Percentiles rank a stretch among this genome's conserved stretches.
Evolutionary conservation across 2,888 invertebrate genomes (phyloP).

Genomic region (Drosophila mettleri): DNA sequence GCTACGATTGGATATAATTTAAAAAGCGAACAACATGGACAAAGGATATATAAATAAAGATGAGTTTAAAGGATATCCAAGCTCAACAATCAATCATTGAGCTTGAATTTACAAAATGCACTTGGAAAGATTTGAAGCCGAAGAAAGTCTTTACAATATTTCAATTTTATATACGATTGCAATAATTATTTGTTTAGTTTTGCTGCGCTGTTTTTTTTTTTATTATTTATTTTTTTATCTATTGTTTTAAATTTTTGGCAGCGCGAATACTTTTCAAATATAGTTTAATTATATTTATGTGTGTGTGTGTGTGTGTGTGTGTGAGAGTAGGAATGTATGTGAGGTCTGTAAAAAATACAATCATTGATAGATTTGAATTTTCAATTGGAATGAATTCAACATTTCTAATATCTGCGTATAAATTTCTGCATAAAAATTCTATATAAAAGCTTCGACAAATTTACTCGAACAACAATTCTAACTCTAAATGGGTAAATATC

Average conservation of each 20-base stretch:
- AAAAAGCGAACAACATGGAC: slow-evolving; percentile 45
- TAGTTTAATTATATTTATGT: slow-evolving; percentile 20
- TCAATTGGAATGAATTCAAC: too few species aligned
- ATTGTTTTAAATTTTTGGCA: slow-evolving; percentile 5
- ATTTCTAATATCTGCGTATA: too few species aligned
- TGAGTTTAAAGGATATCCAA: slow-evolving; percentile 27
- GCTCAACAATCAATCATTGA: slow-evolving; percentile 21
- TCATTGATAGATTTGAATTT: not conserved
- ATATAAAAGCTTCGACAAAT: not conserved
- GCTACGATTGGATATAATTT: slow-evolving; percentile 54
- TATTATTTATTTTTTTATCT: not conserved
- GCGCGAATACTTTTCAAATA: slow-evolving; percentile 15
- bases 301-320: not conserved
- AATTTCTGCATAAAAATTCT: too few species aligned
- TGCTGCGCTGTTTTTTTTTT: slow-evolving; percentile 2
- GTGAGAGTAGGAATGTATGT: not conserved
- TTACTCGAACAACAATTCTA: not conserved
- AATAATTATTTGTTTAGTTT: not conserved
- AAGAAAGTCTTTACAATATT: slow-evolving; percentile 27
- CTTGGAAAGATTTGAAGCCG: slow-evolving; percentile 17
- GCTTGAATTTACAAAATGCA: slow-evolving; percentile 52
- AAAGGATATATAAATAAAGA: slow-evolving; percentile 20
- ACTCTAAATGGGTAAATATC: not conserved
- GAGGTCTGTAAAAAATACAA: slow-evolving; percentile 43
- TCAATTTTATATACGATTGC: slow-evolving; percentile 9